phyloP scores from a whole-genome alignment of 2,888 invertebrate species.

The Capitulum mitella region DNA sequence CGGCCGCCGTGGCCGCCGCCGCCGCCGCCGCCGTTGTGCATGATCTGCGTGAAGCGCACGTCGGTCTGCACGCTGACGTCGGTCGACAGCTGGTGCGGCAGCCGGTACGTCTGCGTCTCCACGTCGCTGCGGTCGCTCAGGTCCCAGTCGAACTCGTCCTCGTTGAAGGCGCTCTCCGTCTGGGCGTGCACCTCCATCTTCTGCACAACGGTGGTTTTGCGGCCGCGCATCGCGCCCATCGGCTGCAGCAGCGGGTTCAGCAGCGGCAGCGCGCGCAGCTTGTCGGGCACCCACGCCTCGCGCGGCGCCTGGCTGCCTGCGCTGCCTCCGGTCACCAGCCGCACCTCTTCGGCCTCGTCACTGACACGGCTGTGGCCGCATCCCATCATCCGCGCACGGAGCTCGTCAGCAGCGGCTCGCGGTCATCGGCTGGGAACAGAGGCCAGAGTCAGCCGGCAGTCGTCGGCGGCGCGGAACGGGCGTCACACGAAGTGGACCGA shows the following conservation, averaged over 20 bases:
- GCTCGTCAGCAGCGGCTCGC: too few relatives aligned
- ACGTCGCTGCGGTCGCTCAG: constrained; percentile 31
- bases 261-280: not conserved
- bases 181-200: constrained; percentile 34
- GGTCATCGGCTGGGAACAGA: too few relatives aligned
- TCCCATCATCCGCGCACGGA: not conserved
- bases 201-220: not conserved
- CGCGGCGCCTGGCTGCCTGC: not conserved
- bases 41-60: constrained; percentile 18
- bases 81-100: not conserved
- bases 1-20: not conserved
- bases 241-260: not conserved
- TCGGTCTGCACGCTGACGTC: constrained; percentile 13
- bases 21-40: not conserved
- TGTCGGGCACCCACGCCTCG: not conserved
- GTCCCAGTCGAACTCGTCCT: constrained; percentile 37
- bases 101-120: constrained; percentile 26
- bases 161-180: constrained; percentile 34
- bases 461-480: too few relatives aligned
- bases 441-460: too few relatives aligned
- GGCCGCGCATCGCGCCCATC: not conserved
- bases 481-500: too few relatives aligned
- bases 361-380: not conserved
- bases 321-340: not conserved
- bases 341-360: not conserved